These are phyloP conservation scores for Solenopsis fugax DNA, from an alignment of 1,140 invertebrate species.

Conservation along the genomic window DNA sequence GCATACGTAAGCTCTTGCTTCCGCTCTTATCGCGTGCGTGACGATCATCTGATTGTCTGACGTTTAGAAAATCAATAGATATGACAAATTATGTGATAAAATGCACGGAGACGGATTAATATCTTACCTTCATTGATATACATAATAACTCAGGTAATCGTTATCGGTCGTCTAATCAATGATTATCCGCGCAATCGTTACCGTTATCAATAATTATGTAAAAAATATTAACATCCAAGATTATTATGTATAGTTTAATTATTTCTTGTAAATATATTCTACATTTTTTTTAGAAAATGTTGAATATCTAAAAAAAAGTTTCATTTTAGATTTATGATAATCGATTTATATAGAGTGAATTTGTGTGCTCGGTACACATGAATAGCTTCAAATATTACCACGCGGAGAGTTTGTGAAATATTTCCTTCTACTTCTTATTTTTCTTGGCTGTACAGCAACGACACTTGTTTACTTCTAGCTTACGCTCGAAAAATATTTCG, in stretches of 20 bases:
- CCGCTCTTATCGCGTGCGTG: constrained; percentile 10
- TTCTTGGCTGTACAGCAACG: not conserved
- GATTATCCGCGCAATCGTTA: not conserved
- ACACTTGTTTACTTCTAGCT: constrained; percentile 27
- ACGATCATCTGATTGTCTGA: not conserved
- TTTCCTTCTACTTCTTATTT: constrained; percentile 3
- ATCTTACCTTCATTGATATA: not conserved
- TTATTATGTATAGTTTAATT: not conserved
- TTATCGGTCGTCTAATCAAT: not conserved
- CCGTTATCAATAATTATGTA: not conserved
- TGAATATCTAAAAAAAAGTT: constrained; percentile 1
- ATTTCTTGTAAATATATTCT: not conserved
- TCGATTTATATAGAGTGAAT: not conserved
- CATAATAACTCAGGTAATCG: not conserved
- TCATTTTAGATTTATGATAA: not conserved
- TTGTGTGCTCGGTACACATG: no score
- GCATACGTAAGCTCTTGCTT: not conserved
- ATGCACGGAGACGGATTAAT: not conserved
- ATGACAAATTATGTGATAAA: constrained; percentile 9
- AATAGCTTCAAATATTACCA: not conserved
- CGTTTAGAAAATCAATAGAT: constrained; percentile 2
- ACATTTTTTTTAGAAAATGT: not conserved
- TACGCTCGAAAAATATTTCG: constrained; percentile 4
- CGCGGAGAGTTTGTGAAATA: not conserved
- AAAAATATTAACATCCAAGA: not conserved